Evolutionary conservation across 2,113 vertebrate species (phyloP), one percentile per base, ranked within the genome.

Genomic region (Piaya cayana): DNA sequence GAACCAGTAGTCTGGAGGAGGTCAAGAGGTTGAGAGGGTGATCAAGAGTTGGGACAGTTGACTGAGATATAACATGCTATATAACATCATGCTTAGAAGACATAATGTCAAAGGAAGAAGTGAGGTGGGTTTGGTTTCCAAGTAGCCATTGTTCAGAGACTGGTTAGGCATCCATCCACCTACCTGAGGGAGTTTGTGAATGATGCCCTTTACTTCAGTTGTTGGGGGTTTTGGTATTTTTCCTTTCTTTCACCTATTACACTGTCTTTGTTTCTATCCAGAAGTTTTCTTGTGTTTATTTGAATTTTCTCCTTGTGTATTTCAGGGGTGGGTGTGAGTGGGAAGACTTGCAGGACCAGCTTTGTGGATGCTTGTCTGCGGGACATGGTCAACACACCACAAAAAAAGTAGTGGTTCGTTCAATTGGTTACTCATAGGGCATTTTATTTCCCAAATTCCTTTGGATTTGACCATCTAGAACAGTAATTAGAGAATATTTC

Each of bases 81-180:
- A 8, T 26, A 60, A 12, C 17, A 22, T 26, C 32, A 20, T 5
- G 15, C 15, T 53, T 13, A 62, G 56, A 50, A 27, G 45, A 34
- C 12, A 13, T 43, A 53, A 17, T 15, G 9, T 50, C 29, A 69
- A 50, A 36, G 45, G 25, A 75, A 60, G 37, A 76, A 37, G 14
- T 9, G 25, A 45, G 2, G 5, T 68, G 27, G 19, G 4, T 65
- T 82, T 82, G 62, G 6, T 32, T 74, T 65, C 39, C 32, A 60
- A 45, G 29, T 4, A 64, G 27, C 23, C 55, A 6, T 21, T 72
- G 11, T 62, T 86, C 26, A 37, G 50, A 52, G 25, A 20, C 12
- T 86, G 34, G 4, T 12, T 62, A 34, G n/a, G 12, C 17, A 43
- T 56, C 2, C 0, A 3, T 56, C 2, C 0, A 3, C 37, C 63